Conservation (phyloP, 2,113 vertebrate species). For the Channa maculata region DNA sequence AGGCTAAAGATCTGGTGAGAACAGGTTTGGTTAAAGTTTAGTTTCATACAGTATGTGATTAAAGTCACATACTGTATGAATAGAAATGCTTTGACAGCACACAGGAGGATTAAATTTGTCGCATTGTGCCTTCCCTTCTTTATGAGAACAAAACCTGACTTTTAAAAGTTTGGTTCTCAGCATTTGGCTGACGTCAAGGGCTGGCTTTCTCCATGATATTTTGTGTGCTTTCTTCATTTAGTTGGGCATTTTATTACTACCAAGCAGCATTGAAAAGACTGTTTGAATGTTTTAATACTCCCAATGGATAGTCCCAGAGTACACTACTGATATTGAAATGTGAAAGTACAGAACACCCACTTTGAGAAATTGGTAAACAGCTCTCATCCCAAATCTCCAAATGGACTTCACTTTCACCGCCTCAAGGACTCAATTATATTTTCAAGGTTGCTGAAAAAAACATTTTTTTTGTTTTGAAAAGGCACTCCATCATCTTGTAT, state of each 20-base stretch:
- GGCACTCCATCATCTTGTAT: slow-evolving; percentile 28
- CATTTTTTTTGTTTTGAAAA: slow-evolving; percentile 10
- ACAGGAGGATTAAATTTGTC: not conserved
- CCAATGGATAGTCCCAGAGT: too few relatives aligned
- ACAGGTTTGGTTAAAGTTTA: not conserved
- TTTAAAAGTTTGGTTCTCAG: slow-evolving; percentile 9
- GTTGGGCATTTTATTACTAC: slow-evolving; percentile 16
- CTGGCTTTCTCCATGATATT: not conserved
- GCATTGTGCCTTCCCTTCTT: not conserved
- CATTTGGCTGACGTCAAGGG: not conserved
- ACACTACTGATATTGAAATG: slow-evolving; percentile 17
- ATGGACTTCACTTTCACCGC: slow-evolving; percentile 19
- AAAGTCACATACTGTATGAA: not conserved
- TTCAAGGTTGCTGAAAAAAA: slow-evolving; percentile 53
- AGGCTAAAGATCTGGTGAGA: not conserved
- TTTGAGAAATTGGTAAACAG: slow-evolving; percentile 34
- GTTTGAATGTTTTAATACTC: too few relatives aligned
- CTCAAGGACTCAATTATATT: slow-evolving; percentile 52
- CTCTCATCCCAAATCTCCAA: slow-evolving; percentile 14
- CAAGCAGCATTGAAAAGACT: not conserved
- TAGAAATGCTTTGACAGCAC: not conserved
- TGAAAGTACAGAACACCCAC: slow-evolving; percentile 30
- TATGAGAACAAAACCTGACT: not conserved
- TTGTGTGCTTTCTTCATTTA: slow-evolving; percentile 19
- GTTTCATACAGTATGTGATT: not conserved